Conservation (phyloP, 2,888 invertebrate species). For the Hirtodrosophila duncani region DNA sequence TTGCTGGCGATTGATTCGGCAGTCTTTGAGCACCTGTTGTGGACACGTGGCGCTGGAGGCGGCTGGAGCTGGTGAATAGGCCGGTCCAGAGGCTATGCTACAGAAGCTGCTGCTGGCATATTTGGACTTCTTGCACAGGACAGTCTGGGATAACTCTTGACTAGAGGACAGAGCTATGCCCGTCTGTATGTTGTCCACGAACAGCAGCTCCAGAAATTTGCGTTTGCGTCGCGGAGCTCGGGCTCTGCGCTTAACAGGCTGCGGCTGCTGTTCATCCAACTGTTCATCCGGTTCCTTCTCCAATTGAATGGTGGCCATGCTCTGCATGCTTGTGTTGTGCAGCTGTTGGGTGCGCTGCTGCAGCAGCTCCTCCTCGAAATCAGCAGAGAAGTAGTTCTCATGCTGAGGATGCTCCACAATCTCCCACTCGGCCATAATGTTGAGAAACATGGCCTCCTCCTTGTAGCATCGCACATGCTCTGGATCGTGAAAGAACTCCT, state of each 20-base stretch:
- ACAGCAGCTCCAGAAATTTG: slow-evolving; percentile 61
- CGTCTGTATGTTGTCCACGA: slow-evolving; percentile 62
- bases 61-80: slow-evolving; percentile 1
- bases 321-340: neutral
- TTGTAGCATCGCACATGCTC: slow-evolving; percentile 75
- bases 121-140: slow-evolving; percentile 53
- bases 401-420: slow-evolving; percentile 70
- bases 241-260: neutral
- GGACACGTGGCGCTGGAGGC: slow-evolving; percentile 39
- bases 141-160: neutral
- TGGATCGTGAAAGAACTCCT: slow-evolving; percentile 78
- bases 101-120: slow-evolving; percentile 40
- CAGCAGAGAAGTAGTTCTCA: slow-evolving; percentile 75
- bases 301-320: no score
- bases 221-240: slow-evolving; percentile 29
- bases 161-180: slow-evolving; percentile 56
- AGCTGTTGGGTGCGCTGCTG: slow-evolving; percentile 50
- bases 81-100: slow-evolving; percentile 33
- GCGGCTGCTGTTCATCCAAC: slow-evolving; percentile 1
- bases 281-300: no score
- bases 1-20: slow-evolving; percentile 66
- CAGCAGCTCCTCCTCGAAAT: slow-evolving; percentile 75
- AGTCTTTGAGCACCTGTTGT: slow-evolving; percentile 66
- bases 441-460: slow-evolving; percentile 74
- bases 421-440: slow-evolving; percentile 77